These are phyloP conservation scores for Apotomis betuletana DNA, from an alignment of 2,888 invertebrate genomes.

Conservation along the genomic window DNA sequence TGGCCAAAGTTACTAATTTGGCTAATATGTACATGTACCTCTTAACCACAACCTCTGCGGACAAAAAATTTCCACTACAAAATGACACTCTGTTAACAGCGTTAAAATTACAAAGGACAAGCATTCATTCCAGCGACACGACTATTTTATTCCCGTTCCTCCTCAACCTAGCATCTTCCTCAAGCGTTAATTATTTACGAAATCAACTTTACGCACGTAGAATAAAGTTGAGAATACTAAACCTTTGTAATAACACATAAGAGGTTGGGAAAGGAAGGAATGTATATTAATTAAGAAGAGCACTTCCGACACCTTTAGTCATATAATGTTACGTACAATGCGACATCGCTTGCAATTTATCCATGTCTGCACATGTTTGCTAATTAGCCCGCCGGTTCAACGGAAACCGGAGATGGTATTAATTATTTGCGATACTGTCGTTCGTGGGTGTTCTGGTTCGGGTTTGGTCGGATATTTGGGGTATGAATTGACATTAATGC, in stretches of 20 bases:
- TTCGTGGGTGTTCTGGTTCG: conserved; percentile 48
- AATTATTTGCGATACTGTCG: conserved; percentile 69
- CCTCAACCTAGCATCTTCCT: neutral
- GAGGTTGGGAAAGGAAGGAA: conserved; percentile 10
- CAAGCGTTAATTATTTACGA: neutral
- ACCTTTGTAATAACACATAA: neutral
- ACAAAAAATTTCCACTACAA: conserved; percentile 39
- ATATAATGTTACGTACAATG: conserved; percentile 62
- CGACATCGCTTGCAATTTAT: conserved; percentile 74
- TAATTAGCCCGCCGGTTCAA: conserved; percentile 76
- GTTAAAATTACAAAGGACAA: conserved; percentile 61
- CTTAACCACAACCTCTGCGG: conserved; percentile 3
- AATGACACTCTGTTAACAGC: conserved; percentile 48
- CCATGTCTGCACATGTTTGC: conserved; percentile 73
- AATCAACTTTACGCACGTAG: neutral
- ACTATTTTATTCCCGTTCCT: neutral
- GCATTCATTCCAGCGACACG: conserved; percentile 21
- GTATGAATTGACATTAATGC: conserved; percentile 13
- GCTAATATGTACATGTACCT: too few species aligned
- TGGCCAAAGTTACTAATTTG: too few species aligned
- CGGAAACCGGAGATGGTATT: conserved; percentile 76
- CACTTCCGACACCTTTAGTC: conserved; percentile 66
- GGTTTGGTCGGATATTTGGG: conserved; percentile 43
- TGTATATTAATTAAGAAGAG: conserved; percentile 74
- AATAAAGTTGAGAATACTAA: conserved; percentile 9